These are phyloP conservation scores for Oscheius sp. DNA, from an alignment of 2,888 invertebrate species.

Conservation along the genomic window DNA sequence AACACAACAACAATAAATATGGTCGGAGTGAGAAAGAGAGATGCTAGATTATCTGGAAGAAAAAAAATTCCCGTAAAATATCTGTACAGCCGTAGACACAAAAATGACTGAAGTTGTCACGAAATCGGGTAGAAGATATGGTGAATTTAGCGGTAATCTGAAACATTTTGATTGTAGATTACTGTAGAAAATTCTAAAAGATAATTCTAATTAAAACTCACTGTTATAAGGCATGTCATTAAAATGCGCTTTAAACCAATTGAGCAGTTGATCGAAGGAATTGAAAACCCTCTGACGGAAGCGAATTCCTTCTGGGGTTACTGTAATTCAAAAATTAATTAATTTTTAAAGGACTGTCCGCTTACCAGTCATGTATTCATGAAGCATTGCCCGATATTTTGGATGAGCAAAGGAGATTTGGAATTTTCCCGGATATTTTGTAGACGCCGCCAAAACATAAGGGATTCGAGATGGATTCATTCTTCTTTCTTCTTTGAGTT, in stretches of 20 bases:
- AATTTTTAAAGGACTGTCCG: constrained; percentile 6
- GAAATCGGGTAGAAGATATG: not conserved
- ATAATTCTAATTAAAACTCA: not conserved
- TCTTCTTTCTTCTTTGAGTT: constrained; percentile 38
- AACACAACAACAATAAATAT: too few relatives aligned
- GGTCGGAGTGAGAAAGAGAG: too few relatives aligned
- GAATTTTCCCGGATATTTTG: constrained; percentile 83
- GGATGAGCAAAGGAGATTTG: constrained; percentile 85
- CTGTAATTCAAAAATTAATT: constrained; percentile 34
- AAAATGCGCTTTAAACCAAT: constrained; percentile 99
- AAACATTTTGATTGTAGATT: not conserved
- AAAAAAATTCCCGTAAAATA: too few relatives aligned
- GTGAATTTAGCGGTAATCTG: constrained; percentile 5
- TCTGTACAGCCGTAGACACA: too few relatives aligned
- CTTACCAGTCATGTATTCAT: constrained; percentile 86
- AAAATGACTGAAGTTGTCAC: too few relatives aligned
- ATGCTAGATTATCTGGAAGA: too few relatives aligned
- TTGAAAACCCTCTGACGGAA: constrained; percentile 88
- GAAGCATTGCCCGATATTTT: constrained; percentile 85
- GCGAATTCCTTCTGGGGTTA: constrained; percentile 90
- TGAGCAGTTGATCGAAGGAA: constrained; percentile 83
- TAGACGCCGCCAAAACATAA: constrained; percentile 57
- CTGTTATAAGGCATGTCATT: constrained; percentile 82
- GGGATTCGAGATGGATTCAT: constrained; percentile 30
- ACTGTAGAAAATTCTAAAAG: not conserved